A percentile compares a stretch with the other conserved stretches of the same genome.
Conservation (phyloP, 2,888 invertebrate species). For the Anthophora plumipes region DNA sequence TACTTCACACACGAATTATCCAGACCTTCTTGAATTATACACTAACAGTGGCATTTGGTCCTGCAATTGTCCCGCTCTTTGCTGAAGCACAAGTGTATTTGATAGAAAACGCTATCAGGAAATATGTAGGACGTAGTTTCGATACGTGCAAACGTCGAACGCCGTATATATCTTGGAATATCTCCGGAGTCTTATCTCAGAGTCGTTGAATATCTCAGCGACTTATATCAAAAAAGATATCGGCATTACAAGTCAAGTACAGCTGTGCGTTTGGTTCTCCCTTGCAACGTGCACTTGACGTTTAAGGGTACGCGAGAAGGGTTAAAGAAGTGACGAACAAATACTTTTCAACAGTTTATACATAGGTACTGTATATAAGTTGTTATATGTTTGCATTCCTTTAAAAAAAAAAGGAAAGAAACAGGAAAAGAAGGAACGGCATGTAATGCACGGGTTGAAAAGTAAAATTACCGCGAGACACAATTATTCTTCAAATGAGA, state of each 20-base stretch:
- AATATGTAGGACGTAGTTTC: constrained; percentile 59
- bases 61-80: constrained; percentile 25
- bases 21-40: neutral
- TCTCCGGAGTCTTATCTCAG: constrained; percentile 59
- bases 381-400: neutral
- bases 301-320: constrained; percentile 29
- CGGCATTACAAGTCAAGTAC: constrained; percentile 61
- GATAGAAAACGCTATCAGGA: constrained; percentile 58
- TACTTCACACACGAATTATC: neutral
- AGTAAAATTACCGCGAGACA: too few relatives aligned
- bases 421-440: too few relatives aligned
- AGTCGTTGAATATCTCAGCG: constrained; percentile 57
- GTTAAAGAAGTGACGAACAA: constrained; percentile 48
- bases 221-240: constrained; percentile 69
- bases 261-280: constrained; percentile 63
- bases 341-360: neutral
- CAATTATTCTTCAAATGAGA: neutral
- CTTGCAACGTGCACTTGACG: constrained; percentile 54
- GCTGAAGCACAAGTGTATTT: constrained; percentile 44
- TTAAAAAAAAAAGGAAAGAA: too few relatives aligned
- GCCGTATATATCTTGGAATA: constrained; percentile 60
- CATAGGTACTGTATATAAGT: neutral
- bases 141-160: constrained; percentile 61
- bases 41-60: constrained; percentile 2
- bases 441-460: neutral